A percentile compares a stretch with the other conserved stretches of the same genome.
Evolutionary conservation across 2,888 invertebrate species (phyloP).

Genomic region (Linnaemya vulpina): DNA sequence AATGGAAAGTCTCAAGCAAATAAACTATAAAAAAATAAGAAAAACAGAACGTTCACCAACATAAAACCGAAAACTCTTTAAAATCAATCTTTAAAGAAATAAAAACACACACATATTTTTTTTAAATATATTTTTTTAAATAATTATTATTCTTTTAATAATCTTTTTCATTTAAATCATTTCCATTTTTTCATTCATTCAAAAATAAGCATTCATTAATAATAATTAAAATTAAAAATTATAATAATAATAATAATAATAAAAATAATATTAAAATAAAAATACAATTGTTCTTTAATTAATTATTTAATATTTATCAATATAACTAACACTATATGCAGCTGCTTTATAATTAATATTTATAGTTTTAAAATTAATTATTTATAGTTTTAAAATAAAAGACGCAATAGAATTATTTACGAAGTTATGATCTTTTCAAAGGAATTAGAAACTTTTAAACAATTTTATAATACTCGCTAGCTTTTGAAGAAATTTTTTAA

Average conservation of each 20-base stretch:
- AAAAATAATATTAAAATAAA: constrained; percentile 72
- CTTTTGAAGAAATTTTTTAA: constrained; percentile 33
- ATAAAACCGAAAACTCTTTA: neutral
- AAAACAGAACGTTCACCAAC: neutral
- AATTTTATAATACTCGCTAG: constrained; percentile 69
- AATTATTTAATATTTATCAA: constrained; percentile 58
- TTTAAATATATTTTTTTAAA: constrained; percentile 76
- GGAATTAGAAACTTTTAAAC: constrained; percentile 75
- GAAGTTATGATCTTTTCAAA: constrained; percentile 63
- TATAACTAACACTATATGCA: constrained; percentile 71
- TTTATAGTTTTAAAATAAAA: constrained; percentile 67
- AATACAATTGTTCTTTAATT: constrained; percentile 65
- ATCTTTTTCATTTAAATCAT: constrained; percentile 71
- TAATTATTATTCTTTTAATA: constrained; percentile 77
- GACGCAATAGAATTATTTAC: constrained; percentile 69
- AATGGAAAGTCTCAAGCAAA: neutral
- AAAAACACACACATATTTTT: constrained; percentile 76
- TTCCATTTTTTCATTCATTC: constrained; percentile 73
- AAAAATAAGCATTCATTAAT: constrained; percentile 77
- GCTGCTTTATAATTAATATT: constrained; percentile 62
- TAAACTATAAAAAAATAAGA: neutral
- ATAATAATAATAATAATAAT: constrained; percentile 77
- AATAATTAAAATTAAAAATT: constrained; percentile 76
- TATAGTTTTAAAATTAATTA: constrained; percentile 67
- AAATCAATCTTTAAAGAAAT: constrained; percentile 71